A percentile compares a stretch with the other conserved stretches of the same genome.
Conservation (phyloP, 37 sponge, comb jelly and placozoan species). For the Aphrocallistes beatrix region DNA sequence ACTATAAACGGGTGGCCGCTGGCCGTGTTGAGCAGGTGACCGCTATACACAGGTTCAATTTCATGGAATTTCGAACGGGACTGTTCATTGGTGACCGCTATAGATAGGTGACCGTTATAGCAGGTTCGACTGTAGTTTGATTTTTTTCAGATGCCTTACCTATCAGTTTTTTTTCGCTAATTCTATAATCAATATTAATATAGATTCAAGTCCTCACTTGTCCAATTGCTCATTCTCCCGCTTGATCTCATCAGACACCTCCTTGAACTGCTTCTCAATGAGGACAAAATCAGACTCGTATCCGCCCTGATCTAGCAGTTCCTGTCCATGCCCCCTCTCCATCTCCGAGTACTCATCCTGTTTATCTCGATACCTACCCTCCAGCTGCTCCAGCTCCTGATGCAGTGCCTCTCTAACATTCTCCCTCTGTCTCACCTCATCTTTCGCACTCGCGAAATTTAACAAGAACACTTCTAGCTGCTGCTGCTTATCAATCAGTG, state of each 20-base stretch:
- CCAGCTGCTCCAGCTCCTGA: not conserved
- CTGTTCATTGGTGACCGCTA: too few species aligned
- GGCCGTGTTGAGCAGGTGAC: too few species aligned
- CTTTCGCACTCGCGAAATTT: not conserved
- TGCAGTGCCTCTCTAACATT: not conserved
- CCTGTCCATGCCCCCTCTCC: not conserved
- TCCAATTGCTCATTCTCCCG: not conserved
- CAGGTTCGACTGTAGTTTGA: too few species aligned
- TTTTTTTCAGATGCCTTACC: too few species aligned
- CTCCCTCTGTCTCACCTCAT: not conserved
- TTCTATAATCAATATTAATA: too few species aligned
- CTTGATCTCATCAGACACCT: not conserved
- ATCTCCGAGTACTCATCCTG: not conserved
- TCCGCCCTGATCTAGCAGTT: not conserved
- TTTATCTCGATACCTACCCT: not conserved
- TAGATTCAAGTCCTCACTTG: too few species aligned
- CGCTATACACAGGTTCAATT: too few species aligned
- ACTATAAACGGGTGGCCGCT: too few species aligned
- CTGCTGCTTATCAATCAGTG: not conserved
- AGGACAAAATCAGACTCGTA: slow-evolving; percentile 10
- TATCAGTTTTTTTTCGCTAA: too few species aligned
- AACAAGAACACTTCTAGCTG: not conserved
- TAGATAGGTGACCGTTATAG: too few species aligned
- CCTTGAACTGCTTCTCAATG: not conserved
- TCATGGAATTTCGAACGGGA: too few species aligned